Evolutionary conservation across 2,797 vertebrate genomes (phyloP).

Genomic region (Apogon hyalosoma): DNA sequence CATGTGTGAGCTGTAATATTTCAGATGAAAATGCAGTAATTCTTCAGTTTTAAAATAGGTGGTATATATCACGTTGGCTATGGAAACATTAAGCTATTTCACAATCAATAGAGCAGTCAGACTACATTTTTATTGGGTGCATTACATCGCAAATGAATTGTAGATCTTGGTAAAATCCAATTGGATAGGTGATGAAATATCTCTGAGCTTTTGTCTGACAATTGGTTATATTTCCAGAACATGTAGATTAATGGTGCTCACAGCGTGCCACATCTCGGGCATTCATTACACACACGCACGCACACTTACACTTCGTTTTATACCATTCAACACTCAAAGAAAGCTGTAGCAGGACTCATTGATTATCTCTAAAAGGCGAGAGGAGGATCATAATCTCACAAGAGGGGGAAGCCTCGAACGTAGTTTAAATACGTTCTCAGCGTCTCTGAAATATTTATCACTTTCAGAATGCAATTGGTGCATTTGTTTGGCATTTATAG

Average conservation of each 20-base stretch:
- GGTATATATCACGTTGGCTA: conserved; percentile 76
- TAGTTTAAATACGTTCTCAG: conserved; percentile 85
- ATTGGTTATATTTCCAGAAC: conserved; percentile 88
- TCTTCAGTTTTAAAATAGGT: conserved; percentile 67
- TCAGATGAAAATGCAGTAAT: conserved; percentile 56
- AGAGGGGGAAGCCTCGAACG: conserved; percentile 71
- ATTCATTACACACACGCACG: conserved; percentile 77
- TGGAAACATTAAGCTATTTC: conserved; percentile 83
- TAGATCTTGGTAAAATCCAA: conserved; percentile 81
- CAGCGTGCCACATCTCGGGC: conserved; percentile 73
- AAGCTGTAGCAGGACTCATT: conserved; percentile 81
- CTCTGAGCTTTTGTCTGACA: conserved; percentile 82
- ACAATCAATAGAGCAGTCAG: conserved; percentile 85
- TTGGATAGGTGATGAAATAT: conserved; percentile 87
- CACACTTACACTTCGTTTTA: conserved; percentile 69
- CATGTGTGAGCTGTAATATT: conserved; percentile 50
- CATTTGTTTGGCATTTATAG: conserved; percentile 79
- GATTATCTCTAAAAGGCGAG: conserved; percentile 86
- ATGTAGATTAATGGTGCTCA: conserved; percentile 89
- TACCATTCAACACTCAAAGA: conserved; percentile 73
- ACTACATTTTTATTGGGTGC: conserved; percentile 82
- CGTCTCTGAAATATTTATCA: conserved; percentile 86
- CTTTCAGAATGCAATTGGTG: conserved; percentile 81
- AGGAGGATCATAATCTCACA: conserved; percentile 84
- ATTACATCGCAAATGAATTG: conserved; percentile 87